phyloP scores from a whole-genome alignment of 2,888 invertebrate species.

The Platerodrilus igneus region DNA sequence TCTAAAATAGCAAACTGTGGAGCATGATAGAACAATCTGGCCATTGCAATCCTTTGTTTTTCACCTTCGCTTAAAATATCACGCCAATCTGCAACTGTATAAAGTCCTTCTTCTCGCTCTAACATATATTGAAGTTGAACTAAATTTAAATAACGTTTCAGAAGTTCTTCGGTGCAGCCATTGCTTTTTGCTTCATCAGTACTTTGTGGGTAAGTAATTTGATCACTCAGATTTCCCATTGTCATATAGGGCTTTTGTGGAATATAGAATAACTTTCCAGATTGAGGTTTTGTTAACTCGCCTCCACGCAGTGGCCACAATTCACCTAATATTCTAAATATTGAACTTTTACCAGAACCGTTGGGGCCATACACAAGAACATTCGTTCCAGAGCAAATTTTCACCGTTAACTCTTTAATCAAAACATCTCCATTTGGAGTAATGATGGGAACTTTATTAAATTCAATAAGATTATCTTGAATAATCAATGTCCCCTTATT shows the following conservation, averaged over 20 bases:
- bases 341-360: constrained; percentile 95
- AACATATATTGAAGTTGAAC: constrained; percentile 83
- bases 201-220: constrained; percentile 91
- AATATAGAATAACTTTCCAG: constrained; percentile 93
- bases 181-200: constrained; percentile 75
- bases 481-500: constrained; percentile 75
- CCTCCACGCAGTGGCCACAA: constrained; percentile 97
- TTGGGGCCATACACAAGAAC: constrained; percentile 98
- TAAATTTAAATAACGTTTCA: constrained; percentile 68
- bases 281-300: constrained; percentile 88
- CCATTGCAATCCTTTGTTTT: constrained; percentile 98
- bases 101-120: constrained; percentile 80
- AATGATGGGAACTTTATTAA: constrained; percentile 89
- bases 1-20: constrained; percentile 99
- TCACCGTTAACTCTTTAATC: constrained; percentile 80
- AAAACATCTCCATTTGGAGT: constrained; percentile 97
- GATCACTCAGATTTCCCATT: constrained; percentile 83
- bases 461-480: constrained; percentile 84
- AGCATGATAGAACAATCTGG: constrained; percentile 93
- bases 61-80: constrained; percentile 97
- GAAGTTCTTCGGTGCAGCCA: constrained; percentile 72
- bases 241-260: constrained; percentile 98
- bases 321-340: constrained; percentile 94
- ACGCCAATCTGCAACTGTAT: constrained; percentile 96
- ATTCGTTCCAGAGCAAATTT: constrained; percentile 86